A percentile compares a stretch with the other conserved stretches of the same genome.
Conservation (phyloP, 2,113 vertebrate species). For the Platysteira castanea region DNA sequence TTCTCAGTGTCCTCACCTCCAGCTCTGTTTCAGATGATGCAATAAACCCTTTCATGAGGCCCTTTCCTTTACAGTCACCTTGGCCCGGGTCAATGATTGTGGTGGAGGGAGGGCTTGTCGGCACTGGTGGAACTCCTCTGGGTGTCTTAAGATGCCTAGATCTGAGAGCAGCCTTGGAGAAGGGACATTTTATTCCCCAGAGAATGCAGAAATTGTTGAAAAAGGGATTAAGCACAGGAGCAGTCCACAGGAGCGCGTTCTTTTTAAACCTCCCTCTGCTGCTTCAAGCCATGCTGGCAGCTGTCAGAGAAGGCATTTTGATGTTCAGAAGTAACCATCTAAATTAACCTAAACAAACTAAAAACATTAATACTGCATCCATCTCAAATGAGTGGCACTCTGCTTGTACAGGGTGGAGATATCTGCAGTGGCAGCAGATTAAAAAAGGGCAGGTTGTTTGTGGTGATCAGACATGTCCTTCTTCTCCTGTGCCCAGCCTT, state of each 20-base stretch:
- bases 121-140: not conserved
- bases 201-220: not conserved
- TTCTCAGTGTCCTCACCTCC: not conserved
- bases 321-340: not conserved
- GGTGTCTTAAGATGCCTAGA: not conserved
- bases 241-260: not conserved
- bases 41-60: not conserved
- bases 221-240: not conserved
- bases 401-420: not conserved
- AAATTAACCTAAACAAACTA: constrained; percentile 2
- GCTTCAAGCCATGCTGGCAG: not conserved
- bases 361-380: not conserved
- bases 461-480: not conserved
- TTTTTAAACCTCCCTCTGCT: not conserved
- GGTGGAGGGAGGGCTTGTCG: not conserved
- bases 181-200: not conserved
- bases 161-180: not conserved
- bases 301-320: not conserved
- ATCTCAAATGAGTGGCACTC: not conserved
- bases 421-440: not conserved
- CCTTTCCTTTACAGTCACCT: not conserved
- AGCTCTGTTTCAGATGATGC: not conserved
- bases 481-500: not conserved
- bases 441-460: not conserved
- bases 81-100: not conserved